Evolutionary conservation across 2,888 invertebrate genomes (phyloP), one percentile per base, ranked within the genome.

Genomic region (Trachelus troglodyta): DNA sequence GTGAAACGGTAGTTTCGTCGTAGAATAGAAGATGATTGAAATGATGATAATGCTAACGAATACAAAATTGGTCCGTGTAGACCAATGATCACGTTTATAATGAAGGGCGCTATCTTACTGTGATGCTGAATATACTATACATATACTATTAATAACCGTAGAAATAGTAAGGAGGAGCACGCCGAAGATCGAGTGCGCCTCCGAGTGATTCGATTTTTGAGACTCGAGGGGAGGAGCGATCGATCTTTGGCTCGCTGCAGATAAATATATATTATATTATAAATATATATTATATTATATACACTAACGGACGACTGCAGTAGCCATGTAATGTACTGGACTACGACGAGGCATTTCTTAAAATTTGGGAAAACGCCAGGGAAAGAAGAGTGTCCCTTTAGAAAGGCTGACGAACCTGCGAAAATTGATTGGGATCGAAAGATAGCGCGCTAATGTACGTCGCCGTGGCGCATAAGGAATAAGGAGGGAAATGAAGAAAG

Each of bases 101-200:
- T 89, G 89, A 90, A 90, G 85, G 89, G 90, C 90, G 90, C 91
- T 91, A 91, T 90, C 88, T 88, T 91, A 90, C 91, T 91, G 91
- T 91, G 91, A 91, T 91, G 91, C 89, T 90, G 90, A 90, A 88
- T 89, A 89, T 89, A 89, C 85, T 87, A 85, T 86, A 86, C 86
- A 30, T 56, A 35, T 76, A 78, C 75, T 79, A 79, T 77, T 81
- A 81, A 73, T 77, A 79, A 82, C 79, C 78, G 79, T 77, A 82
- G 79, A 78, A 76, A 73, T 76, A 76, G 68, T 35, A 34, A 73
- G 71, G 76, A 73, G 71, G 76, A 37, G 73, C 37, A 78, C 6
- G 56, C 56, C 56, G 0, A 23, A 56, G 56, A 56, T 56, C 56
- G 56, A 56, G 23, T 23, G 56, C 56, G 2, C 56, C 56, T 56